Percentiles rank a stretch among this genome's conserved stretches.
Conservation (phyloP, 2,797 vertebrate species). For the Acropternis orthonyx region DNA sequence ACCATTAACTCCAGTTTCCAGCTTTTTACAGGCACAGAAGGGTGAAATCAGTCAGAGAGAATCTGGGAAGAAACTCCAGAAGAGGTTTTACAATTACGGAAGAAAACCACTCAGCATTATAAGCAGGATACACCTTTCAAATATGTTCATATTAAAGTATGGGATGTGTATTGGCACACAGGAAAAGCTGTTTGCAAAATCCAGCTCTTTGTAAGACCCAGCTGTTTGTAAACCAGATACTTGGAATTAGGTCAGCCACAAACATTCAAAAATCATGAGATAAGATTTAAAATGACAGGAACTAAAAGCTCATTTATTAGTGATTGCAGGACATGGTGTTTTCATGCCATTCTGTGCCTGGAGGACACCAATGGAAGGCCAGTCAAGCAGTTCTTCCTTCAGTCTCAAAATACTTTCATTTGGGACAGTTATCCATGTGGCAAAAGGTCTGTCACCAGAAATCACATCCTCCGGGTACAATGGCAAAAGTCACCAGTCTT, state of each 20-base stretch:
- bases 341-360: neutral
- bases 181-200: neutral
- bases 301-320: neutral
- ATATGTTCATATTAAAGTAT: neutral
- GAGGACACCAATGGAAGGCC: rapidly evolving
- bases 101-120: neutral
- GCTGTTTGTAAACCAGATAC: neutral
- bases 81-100: neutral
- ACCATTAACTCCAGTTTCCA: neutral
- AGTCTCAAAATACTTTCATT: neutral
- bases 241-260: neutral
- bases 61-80: neutral
- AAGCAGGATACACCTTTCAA: neutral
- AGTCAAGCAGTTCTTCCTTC: neutral
- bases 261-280: neutral
- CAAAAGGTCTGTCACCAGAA: neutral
- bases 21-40: neutral
- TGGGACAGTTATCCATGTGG: rapidly evolving
- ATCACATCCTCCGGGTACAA: rapidly evolving
- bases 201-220: neutral
- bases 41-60: neutral
- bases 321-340: neutral
- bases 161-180: rapidly evolving
- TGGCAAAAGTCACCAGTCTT: neutral
- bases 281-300: neutral